phyloP scores from a whole-genome alignment of 64 coral and sea anemone species.

The Montipora sp. region DNA sequence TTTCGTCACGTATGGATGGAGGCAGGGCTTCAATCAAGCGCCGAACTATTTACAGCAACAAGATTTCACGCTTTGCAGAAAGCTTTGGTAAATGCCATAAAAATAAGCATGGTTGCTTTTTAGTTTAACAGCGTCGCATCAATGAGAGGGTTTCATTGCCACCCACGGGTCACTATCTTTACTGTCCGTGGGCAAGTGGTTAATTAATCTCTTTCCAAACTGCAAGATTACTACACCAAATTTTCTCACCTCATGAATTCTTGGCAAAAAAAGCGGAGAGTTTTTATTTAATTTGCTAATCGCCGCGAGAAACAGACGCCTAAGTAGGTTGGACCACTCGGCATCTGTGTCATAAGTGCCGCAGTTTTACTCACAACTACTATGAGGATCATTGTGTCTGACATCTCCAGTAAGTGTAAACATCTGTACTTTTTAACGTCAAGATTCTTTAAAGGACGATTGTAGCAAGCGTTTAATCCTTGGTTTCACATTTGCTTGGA shows the following conservation, averaged over 20 bases:
- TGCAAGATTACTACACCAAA: background rate
- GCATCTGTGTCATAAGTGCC: background rate
- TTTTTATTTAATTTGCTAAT: background rate
- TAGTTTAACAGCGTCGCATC: background rate
- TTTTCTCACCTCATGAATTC: background rate
- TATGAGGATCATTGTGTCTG: background rate
- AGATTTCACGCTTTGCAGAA: background rate
- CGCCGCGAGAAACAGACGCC: background rate
- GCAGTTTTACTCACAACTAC: background rate
- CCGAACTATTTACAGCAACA: background rate
- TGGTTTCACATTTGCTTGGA: background rate
- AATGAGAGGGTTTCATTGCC: conserved; percentile 11
- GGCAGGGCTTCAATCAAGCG: background rate
- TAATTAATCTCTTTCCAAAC: background rate
- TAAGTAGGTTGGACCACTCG: background rate
- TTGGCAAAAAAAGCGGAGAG: background rate
- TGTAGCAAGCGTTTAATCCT: background rate
- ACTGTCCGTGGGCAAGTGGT: background rate
- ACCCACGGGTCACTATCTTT: conserved; percentile 9
- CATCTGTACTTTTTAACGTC: background rate
- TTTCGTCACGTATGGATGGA: conserved; percentile 30
- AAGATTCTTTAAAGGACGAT: background rate
- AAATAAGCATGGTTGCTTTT: background rate
- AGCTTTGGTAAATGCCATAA: background rate
- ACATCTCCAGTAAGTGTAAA: background rate